phyloP scores from a whole-genome alignment of 2,888 invertebrate genomes.

The Orchesellides sinensis region DNA sequence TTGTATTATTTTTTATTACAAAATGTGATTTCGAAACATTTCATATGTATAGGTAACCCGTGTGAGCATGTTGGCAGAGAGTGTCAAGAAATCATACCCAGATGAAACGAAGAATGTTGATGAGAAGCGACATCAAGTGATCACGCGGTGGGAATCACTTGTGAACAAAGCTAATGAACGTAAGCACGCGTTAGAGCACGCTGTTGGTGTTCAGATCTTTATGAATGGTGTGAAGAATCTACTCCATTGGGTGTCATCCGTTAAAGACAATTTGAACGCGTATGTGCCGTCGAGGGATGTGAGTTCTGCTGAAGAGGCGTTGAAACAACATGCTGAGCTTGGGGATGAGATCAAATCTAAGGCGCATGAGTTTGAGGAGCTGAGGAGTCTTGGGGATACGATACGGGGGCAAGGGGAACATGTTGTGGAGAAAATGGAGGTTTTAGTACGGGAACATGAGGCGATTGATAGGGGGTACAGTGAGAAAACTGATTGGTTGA shows the following conservation, averaged over 20 bases:
- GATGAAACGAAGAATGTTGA: constrained; percentile 92
- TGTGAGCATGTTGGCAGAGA: constrained; percentile 91
- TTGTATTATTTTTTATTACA: too few species aligned
- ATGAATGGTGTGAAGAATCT: constrained; percentile 88
- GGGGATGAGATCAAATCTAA: constrained; percentile 93
- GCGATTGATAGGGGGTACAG: constrained; percentile 83
- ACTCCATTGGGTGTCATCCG: constrained; percentile 89
- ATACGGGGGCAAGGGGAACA: constrained; percentile 30
- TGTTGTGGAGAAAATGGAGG: constrained; percentile 78
- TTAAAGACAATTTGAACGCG: constrained; percentile 81
- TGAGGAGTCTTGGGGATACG: constrained; percentile 65
- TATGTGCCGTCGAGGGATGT: constrained; percentile 92
- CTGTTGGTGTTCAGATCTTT: constrained; percentile 97
- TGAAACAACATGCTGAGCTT: constrained; percentile 94
- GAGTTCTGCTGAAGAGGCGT: constrained; percentile 91
- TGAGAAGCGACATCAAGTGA: constrained; percentile 88
- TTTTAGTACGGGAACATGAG: constrained; percentile 80
- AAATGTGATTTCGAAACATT: too few species aligned
- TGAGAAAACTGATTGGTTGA: constrained; percentile 89
- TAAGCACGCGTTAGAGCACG: constrained; percentile 87
- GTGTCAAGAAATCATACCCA: constrained; percentile 94
- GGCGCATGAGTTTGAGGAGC: constrained; percentile 83
- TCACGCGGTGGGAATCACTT: constrained; percentile 92
- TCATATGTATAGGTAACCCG: too few species aligned
- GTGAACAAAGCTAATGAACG: constrained; percentile 89